A percentile compares a stretch with the other conserved stretches of the same genome.
phyloP scores from a whole-genome alignment of 2,797 vertebrate species.

The Danio aesculapii region DNA sequence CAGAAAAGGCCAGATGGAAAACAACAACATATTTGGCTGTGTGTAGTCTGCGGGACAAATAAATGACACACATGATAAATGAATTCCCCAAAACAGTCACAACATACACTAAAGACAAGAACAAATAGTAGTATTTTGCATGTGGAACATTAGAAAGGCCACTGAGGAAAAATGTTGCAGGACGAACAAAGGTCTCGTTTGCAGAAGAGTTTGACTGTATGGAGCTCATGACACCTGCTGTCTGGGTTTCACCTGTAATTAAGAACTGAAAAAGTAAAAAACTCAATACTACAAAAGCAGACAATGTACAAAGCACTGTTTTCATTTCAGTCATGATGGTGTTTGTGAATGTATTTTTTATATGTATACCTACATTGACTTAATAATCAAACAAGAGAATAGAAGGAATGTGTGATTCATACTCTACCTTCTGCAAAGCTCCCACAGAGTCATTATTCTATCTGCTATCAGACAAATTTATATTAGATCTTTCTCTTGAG shows the following conservation, averaged over 20 bases:
- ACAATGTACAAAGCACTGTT: neutral
- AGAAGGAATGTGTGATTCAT: neutral
- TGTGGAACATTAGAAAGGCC: conserved; percentile 54
- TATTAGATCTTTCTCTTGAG: neutral
- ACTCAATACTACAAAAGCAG: neutral
- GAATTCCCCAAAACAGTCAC: conserved; percentile 53
- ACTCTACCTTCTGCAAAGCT: neutral
- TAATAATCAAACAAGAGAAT: neutral
- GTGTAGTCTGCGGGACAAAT: conserved; percentile 44
- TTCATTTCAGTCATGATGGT: no score
- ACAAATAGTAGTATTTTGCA: conserved; percentile 42
- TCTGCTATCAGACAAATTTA: conserved; percentile 10
- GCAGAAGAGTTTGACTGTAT: neutral
- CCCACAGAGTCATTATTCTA: neutral
- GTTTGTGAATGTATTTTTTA: no score
- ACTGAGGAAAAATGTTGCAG: conserved; percentile 31
- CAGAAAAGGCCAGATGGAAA: conserved; percentile 35
- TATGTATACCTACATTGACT: neutral
- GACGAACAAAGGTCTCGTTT: conserved; percentile 30
- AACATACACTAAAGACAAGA: conserved; percentile 51
- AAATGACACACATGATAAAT: conserved; percentile 46
- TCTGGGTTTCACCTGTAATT: neutral
- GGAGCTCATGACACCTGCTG: conserved; percentile 1
- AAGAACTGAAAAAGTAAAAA: neutral
- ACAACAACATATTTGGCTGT: conserved; percentile 54